Evolutionary conservation across 2,113 vertebrate species (phyloP).

Genomic region (Synchiropus splendidus): DNA sequence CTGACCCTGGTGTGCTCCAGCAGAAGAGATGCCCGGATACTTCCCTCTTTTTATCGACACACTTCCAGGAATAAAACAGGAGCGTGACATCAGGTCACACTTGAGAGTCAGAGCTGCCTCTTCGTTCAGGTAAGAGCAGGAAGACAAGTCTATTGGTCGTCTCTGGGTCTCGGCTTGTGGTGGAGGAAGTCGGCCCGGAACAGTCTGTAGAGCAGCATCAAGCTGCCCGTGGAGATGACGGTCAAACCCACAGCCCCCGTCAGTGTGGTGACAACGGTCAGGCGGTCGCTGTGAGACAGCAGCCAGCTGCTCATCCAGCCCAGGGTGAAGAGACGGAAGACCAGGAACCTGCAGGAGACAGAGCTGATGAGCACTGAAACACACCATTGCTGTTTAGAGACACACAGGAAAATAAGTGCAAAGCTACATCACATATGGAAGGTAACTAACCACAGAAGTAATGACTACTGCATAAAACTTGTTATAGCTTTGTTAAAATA

Average conservation of each 20-base stretch:
- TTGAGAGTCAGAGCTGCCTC: background rate
- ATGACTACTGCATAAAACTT: no score
- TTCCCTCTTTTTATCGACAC: no score
- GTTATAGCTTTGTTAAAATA: no score
- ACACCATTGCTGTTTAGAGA: no score
- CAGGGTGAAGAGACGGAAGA: constrained; percentile 4
- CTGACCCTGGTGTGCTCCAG: background rate
- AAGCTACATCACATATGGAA: no score
- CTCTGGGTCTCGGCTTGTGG: no score
- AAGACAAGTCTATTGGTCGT: constrained; percentile 17
- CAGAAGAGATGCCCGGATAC: background rate
- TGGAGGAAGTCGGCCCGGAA: no score
- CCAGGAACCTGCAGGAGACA: constrained; percentile 5
- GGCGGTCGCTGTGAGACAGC: background rate
- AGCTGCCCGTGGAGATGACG: no score
- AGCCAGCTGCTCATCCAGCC: constrained; percentile 18
- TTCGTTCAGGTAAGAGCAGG: background rate
- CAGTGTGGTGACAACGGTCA: constrained; percentile 3
- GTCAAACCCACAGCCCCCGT: constrained; percentile 6
- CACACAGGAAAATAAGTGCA: no score
- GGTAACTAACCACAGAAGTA: no score
- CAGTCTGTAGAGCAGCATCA: no score
- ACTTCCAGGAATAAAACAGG: background rate
- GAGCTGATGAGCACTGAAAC: background rate
- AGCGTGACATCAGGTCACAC: background rate